Conservation (phyloP, 2,113 vertebrate genomes). For the Pseudopipra pipra region DNA sequence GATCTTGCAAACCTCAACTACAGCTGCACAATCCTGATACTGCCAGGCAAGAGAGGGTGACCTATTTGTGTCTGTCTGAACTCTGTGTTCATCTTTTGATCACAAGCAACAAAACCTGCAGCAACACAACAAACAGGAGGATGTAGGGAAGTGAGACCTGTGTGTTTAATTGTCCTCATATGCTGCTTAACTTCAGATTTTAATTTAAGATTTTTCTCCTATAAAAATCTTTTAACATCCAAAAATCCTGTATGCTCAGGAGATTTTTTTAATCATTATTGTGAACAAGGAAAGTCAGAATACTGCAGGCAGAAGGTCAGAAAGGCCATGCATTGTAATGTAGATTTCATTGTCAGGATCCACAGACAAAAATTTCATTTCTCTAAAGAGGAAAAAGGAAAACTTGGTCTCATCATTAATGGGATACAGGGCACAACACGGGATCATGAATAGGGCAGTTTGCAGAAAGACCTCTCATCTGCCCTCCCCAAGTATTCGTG, state of each 20-base stretch:
- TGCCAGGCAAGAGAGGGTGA: background rate
- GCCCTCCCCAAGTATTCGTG: background rate
- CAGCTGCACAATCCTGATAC: slow-evolving; percentile 39
- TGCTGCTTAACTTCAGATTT: background rate
- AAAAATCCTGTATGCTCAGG: background rate
- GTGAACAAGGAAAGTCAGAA: background rate
- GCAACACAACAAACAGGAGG: background rate
- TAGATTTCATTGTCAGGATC: slow-evolving; percentile 2
- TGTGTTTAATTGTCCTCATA: background rate
- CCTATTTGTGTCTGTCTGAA: slow-evolving; percentile 43
- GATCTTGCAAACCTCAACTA: slow-evolving; percentile 27
- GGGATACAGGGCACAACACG: background rate
- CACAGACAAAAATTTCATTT: background rate
- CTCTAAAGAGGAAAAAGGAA: background rate
- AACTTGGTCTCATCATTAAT: background rate
- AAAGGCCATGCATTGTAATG: slow-evolving; percentile 23
- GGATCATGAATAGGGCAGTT: background rate
- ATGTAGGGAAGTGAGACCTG: background rate
- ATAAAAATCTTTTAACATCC: background rate
- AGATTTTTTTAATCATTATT: slow-evolving; percentile 18
- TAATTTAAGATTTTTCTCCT: background rate
- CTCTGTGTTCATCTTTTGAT: slow-evolving; percentile 19
- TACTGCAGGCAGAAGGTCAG: background rate
- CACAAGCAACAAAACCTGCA: background rate
- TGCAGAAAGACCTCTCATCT: background rate